These are phyloP conservation scores for Cheilosia impressa DNA, from an alignment of 2,888 invertebrate genomes.

Conservation along the genomic window DNA sequence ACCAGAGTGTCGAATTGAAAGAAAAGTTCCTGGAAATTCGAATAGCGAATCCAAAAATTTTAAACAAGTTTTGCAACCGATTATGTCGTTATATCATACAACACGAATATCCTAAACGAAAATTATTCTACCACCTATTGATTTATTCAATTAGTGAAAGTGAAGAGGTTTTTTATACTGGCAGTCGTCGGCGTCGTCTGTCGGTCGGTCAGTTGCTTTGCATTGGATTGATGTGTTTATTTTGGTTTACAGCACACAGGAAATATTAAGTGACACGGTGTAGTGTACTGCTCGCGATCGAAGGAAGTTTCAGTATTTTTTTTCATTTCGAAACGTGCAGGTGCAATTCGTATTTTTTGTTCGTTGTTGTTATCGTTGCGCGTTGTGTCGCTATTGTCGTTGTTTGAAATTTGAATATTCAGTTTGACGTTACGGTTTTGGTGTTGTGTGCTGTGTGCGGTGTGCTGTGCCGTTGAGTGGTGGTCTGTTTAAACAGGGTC, in stretches of 20 bases:
- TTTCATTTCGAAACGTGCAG: not conserved
- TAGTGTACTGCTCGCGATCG: not conserved
- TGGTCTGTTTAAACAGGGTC: not conserved
- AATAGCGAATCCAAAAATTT: slow-evolving; percentile 1
- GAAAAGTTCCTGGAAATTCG: slow-evolving; percentile 1
- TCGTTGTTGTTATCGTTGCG: not conserved
- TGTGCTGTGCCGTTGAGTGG: not conserved
- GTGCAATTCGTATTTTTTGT: not conserved
- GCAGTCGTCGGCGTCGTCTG: not conserved
- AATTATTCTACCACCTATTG: slow-evolving; percentile 29
- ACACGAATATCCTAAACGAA: slow-evolving; percentile 10
- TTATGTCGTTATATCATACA: not conserved
- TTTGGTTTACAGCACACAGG: slow-evolving; percentile 17
- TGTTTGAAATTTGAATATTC: slow-evolving; percentile 20
- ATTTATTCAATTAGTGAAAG: slow-evolving; percentile 59
- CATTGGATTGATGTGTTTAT: slow-evolving; percentile 16
- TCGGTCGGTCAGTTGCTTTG: not conserved
- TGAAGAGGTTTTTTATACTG: slow-evolving; percentile 32
- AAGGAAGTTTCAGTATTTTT: slow-evolving; percentile 9
- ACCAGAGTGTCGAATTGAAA: too few species aligned
- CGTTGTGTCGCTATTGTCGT: not conserved
- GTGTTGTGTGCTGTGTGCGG: too few species aligned
- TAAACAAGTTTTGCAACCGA: slow-evolving; percentile 17
- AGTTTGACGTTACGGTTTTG: slow-evolving; percentile 6
- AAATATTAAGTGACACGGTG: slow-evolving; percentile 14